phyloP scores from a whole-genome alignment of 2,113 vertebrate genomes.

The Micronycteris hirsuta region DNA sequence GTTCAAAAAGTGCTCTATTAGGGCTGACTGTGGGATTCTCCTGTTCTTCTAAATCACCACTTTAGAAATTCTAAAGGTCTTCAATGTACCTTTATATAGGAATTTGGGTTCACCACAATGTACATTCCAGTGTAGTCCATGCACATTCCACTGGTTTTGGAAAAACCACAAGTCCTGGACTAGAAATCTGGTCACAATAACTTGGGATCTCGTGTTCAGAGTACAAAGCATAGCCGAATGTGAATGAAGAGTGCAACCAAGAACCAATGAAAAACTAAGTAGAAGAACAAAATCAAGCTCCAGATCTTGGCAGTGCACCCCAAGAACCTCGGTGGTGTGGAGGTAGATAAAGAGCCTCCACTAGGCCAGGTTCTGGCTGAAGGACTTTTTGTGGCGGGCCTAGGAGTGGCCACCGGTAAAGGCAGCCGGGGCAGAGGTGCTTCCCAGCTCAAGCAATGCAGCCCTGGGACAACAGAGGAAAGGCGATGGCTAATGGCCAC shows the following conservation, averaged over 20 bases:
- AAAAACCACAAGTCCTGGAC: conserved; percentile 91
- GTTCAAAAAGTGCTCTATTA: conserved; percentile 80
- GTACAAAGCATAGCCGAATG: conserved; percentile 93
- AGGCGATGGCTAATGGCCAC: neutral
- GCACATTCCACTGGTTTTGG: conserved; percentile 85
- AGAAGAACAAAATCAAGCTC: conserved; percentile 93
- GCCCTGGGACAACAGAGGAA: neutral
- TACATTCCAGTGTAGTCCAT: conserved; percentile 85
- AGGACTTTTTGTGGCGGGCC: conserved; percentile 74
- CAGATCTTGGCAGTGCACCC: conserved; percentile 90
- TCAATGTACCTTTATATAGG: conserved; percentile 79
- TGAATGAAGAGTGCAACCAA: conserved; percentile 91
- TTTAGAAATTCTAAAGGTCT: conserved; percentile 84
- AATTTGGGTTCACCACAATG: conserved; percentile 78
- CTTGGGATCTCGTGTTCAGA: conserved; percentile 86
- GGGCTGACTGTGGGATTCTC: conserved; percentile 80
- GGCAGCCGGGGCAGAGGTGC: conserved; percentile 49
- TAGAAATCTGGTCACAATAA: conserved; percentile 89
- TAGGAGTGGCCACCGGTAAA: neutral
- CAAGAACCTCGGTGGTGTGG: conserved; percentile 86
- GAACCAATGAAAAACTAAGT: conserved; percentile 93
- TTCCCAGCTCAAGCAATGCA: neutral
- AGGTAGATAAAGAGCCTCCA: conserved; percentile 91
- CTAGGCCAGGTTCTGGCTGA: conserved; percentile 79
- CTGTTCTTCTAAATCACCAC: conserved; percentile 84